Conservation (phyloP, 1,140 invertebrate species). For the Trichonephila clavipes region DNA sequence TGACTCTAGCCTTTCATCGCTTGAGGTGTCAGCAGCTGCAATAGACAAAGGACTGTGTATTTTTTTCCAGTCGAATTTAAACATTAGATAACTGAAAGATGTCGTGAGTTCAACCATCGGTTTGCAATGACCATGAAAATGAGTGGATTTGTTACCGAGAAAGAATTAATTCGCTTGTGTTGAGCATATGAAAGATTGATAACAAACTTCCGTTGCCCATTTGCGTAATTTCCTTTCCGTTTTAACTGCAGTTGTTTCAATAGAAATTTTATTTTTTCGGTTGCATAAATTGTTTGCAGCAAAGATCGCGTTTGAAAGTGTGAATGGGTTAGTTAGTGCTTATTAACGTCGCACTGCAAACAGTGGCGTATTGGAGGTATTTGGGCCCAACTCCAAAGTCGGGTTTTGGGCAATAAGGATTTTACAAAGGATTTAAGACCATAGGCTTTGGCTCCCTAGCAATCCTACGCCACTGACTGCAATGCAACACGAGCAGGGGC, state of each 20-base stretch:
- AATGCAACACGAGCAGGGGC: too few species aligned
- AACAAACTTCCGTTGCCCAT: background rate
- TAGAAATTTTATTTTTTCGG: background rate
- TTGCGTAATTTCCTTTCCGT: background rate
- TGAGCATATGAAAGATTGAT: background rate
- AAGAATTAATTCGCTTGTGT: background rate
- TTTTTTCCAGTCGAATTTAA: conserved; percentile 23
- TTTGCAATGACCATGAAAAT: background rate
- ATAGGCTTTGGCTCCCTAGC: too few species aligned
- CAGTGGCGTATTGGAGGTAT: too few species aligned
- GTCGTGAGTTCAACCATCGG: background rate
- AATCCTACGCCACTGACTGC: too few species aligned
- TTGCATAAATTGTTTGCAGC: too few species aligned
- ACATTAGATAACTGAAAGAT: background rate
- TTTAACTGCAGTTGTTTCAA: background rate
- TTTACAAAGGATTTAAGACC: too few species aligned
- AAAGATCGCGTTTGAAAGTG: too few species aligned
- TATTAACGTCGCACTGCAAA: too few species aligned
- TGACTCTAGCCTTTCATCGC: conserved; percentile 22
- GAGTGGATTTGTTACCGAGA: background rate
- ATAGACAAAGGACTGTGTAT: background rate
- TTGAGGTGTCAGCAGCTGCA: conserved; percentile 57
- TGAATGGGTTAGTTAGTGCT: too few species aligned
- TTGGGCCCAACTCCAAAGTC: too few species aligned
- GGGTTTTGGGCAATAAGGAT: too few species aligned